A percentile compares a stretch with the other conserved stretches of the same genome.
Evolutionary conservation across 2,113 vertebrate species (phyloP).

Genomic region (Struthidea cinerea): DNA sequence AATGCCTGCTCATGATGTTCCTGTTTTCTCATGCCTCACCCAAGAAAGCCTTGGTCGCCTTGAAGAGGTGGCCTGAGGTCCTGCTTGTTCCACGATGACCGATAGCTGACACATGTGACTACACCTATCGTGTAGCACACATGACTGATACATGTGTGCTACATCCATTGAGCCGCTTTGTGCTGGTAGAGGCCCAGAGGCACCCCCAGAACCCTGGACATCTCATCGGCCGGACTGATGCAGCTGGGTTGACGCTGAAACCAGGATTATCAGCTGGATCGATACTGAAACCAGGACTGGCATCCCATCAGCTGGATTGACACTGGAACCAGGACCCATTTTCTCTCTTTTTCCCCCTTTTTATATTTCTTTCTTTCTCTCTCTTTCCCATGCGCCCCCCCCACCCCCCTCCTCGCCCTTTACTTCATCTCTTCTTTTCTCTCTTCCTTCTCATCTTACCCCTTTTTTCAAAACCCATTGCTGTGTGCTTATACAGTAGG

Average conservation of each 20-base stretch:
- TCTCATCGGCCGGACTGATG: rapidly evolving
- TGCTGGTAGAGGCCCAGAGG: neutral
- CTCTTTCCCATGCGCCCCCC: neutral
- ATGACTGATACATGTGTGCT: rapidly evolving
- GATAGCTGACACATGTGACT: no score
- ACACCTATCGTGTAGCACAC: no score
- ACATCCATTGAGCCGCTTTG: rapidly evolving
- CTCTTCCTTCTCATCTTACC: neutral
- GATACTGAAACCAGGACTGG: neutral
- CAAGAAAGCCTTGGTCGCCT: neutral
- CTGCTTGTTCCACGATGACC: neutral
- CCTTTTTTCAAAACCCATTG: neutral
- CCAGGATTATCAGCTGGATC: neutral
- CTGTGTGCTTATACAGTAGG: neutral
- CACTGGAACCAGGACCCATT: neutral
- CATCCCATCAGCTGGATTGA: neutral
- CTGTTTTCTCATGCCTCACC: neutral
- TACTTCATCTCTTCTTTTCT: neutral
- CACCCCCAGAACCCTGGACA: neutral
- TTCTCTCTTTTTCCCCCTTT: no score
- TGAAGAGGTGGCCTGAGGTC: neutral
- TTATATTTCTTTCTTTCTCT: neutral
- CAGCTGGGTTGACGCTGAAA: neutral
- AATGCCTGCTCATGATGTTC: neutral
- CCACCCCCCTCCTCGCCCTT: rapidly evolving